Evolutionary conservation across 2,113 vertebrate species (phyloP), one percentile per base, ranked within the genome.

Genomic region (Pollachius pollachius): DNA sequence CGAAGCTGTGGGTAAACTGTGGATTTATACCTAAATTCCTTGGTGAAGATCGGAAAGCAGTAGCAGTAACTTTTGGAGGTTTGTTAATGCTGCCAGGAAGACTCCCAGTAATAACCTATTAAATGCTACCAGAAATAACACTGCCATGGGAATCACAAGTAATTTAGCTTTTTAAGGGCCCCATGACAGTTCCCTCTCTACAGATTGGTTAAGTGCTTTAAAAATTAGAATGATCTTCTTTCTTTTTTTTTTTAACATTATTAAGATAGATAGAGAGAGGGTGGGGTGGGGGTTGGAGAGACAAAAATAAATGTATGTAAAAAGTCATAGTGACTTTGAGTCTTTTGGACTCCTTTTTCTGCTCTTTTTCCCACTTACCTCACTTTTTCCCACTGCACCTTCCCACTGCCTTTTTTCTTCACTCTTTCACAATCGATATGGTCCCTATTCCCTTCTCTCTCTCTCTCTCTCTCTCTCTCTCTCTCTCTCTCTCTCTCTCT

Each of bases 61-160:
- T 11, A 58, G 15, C 25, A 57, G 13, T 6, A 19, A 64, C 71
- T n/a, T 67, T 57, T 65, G 19, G 58, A 78, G 67, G 23, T 27
- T 37, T 54, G 17, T 61, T 57, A 17, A 21, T 69, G 54, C 17
- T 17, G 23, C 25, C 68, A 69, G 30, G 30, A 2, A 34, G 48
- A 70, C 62, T 19, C 68, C 67, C 59, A 56, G 63, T 17, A 60
- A 73, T 54, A 74, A 59, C 64, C 68, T 60, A 74, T 74, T 74
- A 64, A 70, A 78, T 67, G 56, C 23, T 71, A 34, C 64, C 71
- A 74, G 58, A 78, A 78, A 74, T 68, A 78, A 60, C 67, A 52
- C 19, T 4, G 30, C 18, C 60, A 2, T 19, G 71, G 69, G 76
- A 67, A 56, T 74, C 15, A 48, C 41, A 70, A 73, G 63, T 74